Evolutionary conservation across 64 coral and sea anemone species (phyloP), one percentile per base, ranked within the genome.

Genomic region (Dendrophyllia cribrosa): DNA sequence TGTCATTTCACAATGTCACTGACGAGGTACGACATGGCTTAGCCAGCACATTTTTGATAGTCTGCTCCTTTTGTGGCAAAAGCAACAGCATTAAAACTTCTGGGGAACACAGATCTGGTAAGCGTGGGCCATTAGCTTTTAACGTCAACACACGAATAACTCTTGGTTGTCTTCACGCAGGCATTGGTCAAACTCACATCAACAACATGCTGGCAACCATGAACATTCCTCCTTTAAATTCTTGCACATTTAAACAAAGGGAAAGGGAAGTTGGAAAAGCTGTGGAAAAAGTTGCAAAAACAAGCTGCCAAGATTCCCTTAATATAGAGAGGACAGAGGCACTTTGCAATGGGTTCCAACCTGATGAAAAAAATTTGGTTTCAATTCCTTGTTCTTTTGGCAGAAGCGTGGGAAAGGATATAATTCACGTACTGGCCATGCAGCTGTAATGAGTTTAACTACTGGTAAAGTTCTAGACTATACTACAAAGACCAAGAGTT

Each of bases 401-500:
- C 52, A 55, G 52, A 55, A 55, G 0, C 52, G 52, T 55, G 52
- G 52, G 11, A 55, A 55, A 10, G 52, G 52, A 10, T 10, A 55
- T 55, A 96, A 89, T 7, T 96, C 90, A 1, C 47, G 14, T 2
- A 93, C 79, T 24, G 90, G 90, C 53, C 95, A 96, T 16, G 91
- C 46, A 59, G 95, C 87, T 72, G 90, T 87, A 8, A 74, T 87
- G 70, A 50, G 95, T 14, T 68, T 85, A 44, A 67, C 85, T 49
- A 78, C 59, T 75, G 95, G 90, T 14, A 92, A 96, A 79, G 74
- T 93, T 0, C 60, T 90, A 34, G 87, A 90, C 64, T 96, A 96
- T 55, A 85, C 19, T 8, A 93, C 90, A 85, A 71, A 24, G 25
- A 79, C 63, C 23, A 96, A 93, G 58, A 71, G 11, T 3, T 89